Percentiles rank a stretch among this genome's conserved stretches.
Evolutionary conservation across 2,113 vertebrate genomes (phyloP).

Genomic region (Tachuris rubrigastra): DNA sequence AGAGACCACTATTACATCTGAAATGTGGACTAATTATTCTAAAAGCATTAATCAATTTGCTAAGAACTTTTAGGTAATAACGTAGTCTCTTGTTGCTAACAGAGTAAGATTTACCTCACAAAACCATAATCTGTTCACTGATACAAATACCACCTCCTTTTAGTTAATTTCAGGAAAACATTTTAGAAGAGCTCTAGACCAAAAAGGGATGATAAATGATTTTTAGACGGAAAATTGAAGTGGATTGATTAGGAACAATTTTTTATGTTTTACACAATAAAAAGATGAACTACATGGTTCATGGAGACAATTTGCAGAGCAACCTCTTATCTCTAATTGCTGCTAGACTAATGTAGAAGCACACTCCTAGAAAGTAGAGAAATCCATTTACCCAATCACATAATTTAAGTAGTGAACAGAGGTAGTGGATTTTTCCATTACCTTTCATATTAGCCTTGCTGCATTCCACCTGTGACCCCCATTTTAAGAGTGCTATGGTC

Average conservation of each 20-base stretch:
- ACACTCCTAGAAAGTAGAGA: slow-evolving; percentile 74
- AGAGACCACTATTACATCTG: slow-evolving; percentile 56
- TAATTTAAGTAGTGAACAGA: slow-evolving; percentile 81
- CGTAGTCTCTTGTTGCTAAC: slow-evolving; percentile 44
- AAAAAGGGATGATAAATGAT: slow-evolving; percentile 74
- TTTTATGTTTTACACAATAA: slow-evolving; percentile 80
- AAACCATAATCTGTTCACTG: slow-evolving; percentile 61
- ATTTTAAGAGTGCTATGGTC: slow-evolving; percentile 59
- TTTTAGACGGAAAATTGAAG: slow-evolving; percentile 78
- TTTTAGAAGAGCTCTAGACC: slow-evolving; percentile 62
- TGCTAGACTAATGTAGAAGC: slow-evolving; percentile 79
- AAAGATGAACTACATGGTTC: slow-evolving; percentile 77
- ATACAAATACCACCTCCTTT: slow-evolving; percentile 69
- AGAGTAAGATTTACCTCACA: slow-evolving; percentile 8
- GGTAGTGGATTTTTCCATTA: slow-evolving; percentile 92
- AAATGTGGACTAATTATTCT: slow-evolving; percentile 75
- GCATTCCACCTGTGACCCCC: slow-evolving; percentile 85
- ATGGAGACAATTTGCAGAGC: slow-evolving; percentile 80
- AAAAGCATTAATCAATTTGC: slow-evolving; percentile 74
- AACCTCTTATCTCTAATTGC: slow-evolving; percentile 86
- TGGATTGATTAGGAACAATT: slow-evolving; percentile 82
- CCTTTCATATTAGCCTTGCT: slow-evolving; percentile 81
- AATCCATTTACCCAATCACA: slow-evolving; percentile 88
- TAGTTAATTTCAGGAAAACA: slow-evolving; percentile 74
- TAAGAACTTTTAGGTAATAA: slow-evolving; percentile 62